A percentile compares a stretch with the other conserved stretches of the same genome.
Evolutionary conservation across 2,113 vertebrate genomes (phyloP).

Genomic region (Eupsittula cactorum): DNA sequence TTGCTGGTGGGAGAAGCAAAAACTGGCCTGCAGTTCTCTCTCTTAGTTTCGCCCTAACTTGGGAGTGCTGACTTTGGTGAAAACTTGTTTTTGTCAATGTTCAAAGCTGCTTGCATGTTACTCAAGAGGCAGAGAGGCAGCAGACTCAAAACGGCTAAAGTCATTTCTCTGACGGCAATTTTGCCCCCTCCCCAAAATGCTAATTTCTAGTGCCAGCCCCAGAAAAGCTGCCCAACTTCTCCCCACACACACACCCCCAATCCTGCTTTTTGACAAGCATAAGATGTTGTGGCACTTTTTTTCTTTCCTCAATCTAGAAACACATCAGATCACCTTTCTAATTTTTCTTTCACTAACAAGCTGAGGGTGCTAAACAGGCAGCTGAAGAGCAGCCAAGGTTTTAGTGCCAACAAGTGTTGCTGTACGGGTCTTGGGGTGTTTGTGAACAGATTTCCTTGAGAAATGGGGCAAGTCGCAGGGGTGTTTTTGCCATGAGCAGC

Average conservation of each 20-base stretch:
- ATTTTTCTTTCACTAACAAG: background rate
- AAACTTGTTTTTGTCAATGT: constrained; percentile 50
- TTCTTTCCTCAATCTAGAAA: background rate
- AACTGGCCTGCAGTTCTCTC: background rate
- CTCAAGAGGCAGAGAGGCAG: background rate
- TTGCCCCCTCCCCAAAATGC: background rate
- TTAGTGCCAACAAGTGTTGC: background rate
- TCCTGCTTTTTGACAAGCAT: background rate
- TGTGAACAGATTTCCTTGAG: background rate
- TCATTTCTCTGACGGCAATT: background rate
- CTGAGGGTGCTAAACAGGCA: background rate
- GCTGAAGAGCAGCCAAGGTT: background rate
- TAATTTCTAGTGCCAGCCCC: background rate
- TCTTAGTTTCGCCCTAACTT: constrained; percentile 8
- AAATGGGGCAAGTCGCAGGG: background rate
- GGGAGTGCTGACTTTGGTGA: constrained; percentile 54
- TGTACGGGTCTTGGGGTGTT: background rate
- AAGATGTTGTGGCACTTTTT: background rate
- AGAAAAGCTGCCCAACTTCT: background rate
- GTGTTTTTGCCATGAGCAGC: background rate
- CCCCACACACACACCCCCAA: background rate
- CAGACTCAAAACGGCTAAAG: background rate
- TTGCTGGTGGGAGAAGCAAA: constrained; percentile 7
- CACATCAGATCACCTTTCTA: background rate
- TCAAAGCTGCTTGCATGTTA: constrained; percentile 23